Percentiles rank a stretch among this genome's conserved stretches.
Evolutionary conservation across 1,140 invertebrate genomes (phyloP).

Genomic region (Bradynema listronoti): DNA sequence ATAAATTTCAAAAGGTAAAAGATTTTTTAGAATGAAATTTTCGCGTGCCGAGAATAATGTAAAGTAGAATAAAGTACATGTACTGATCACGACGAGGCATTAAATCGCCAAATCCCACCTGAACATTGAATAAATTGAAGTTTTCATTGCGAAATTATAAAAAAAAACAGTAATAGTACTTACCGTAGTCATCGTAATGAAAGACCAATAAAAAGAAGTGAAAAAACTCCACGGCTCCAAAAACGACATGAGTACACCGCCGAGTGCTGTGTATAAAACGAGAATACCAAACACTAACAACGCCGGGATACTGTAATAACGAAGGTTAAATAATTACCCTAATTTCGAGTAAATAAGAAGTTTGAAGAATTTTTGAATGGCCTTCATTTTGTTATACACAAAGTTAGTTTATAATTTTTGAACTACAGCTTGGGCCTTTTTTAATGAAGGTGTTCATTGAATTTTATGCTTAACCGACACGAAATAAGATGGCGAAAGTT

Average conservation of each 20-base stretch:
- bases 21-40: neutral
- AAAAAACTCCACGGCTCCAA: slow-evolving; percentile 57
- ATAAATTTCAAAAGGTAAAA: too few relatives aligned
- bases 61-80: slow-evolving; percentile 56
- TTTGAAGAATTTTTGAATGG: too few relatives aligned
- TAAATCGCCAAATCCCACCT: slow-evolving; percentile 57
- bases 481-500: too few relatives aligned
- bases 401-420: too few relatives aligned
- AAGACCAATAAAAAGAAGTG: slow-evolving; percentile 58
- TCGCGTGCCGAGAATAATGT: slow-evolving; percentile 48
- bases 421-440: too few relatives aligned
- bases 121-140: slow-evolving; percentile 6
- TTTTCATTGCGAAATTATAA: too few relatives aligned
- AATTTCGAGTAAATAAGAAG: too few relatives aligned
- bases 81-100: slow-evolving; percentile 56
- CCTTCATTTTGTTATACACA: too few relatives aligned
- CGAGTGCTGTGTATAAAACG: slow-evolving; percentile 53
- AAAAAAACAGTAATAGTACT: neutral
- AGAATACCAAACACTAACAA: slow-evolving; percentile 53
- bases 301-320: slow-evolving; percentile 56
- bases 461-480: too few relatives aligned
- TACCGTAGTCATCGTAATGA: slow-evolving; percentile 57
- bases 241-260: slow-evolving; percentile 56
- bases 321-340: too few relatives aligned
- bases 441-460: too few relatives aligned